Evolutionary conservation across 2,113 vertebrate species (phyloP).

Genomic region (Chiloscyllium plagiosum): DNA sequence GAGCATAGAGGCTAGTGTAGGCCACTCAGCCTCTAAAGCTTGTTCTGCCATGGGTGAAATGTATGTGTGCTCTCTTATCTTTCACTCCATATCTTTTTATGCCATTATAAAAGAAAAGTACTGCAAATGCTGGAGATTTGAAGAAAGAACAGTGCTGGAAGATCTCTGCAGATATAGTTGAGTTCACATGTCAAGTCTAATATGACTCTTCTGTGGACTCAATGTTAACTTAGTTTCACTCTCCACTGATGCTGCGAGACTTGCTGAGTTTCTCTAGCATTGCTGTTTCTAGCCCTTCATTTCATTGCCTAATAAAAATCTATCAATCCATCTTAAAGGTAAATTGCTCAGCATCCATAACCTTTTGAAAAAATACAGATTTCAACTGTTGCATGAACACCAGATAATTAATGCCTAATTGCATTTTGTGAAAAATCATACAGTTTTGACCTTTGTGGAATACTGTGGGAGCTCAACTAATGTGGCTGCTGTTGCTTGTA

Average conservation of each 20-base stretch:
- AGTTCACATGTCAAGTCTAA: no score
- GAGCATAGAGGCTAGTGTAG: not conserved
- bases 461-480: not conserved
- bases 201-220: no score
- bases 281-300: no score
- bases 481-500: not conserved
- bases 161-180: no score
- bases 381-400: not conserved
- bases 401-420: not conserved
- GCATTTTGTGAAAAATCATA: not conserved
- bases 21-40: not conserved
- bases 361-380: not conserved
- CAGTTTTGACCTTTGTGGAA: not conserved
- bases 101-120: no score
- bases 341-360: not conserved
- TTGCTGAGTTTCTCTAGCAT: no score
- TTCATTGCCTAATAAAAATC: not conserved
- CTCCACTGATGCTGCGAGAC: no score
- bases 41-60: not conserved
- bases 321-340: not conserved
- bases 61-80: not conserved
- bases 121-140: no score
- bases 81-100: no score
- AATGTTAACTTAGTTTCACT: no score
- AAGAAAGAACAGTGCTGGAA: no score